Percentiles rank a stretch among this genome's conserved stretches.
These are phyloP conservation scores for Hylyphantes graminicola DNA, from an alignment of 1,140 invertebrate species.

Conservation along the genomic window DNA sequence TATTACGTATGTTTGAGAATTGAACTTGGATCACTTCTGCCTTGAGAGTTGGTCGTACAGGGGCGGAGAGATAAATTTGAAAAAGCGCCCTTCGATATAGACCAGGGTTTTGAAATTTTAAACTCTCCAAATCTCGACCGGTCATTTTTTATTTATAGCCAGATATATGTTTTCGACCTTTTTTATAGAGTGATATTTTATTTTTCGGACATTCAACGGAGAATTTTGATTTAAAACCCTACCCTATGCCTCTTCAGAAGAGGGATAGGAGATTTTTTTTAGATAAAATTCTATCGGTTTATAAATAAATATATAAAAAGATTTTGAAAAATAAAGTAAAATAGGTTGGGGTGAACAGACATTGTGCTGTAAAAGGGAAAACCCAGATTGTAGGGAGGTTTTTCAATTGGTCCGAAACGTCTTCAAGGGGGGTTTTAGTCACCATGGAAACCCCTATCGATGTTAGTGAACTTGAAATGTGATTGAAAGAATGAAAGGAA, in stretches of 20 bases:
- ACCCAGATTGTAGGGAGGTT: not conserved
- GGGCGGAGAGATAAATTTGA: constrained; percentile 49
- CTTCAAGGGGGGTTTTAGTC: constrained; percentile 22
- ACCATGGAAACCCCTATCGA: constrained; percentile 28
- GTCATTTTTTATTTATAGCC: constrained; percentile 59
- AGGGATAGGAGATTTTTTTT: not conserved
- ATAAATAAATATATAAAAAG: constrained; percentile 37
- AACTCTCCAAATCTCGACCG: constrained; percentile 58
- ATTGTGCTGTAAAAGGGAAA: constrained; percentile 3
- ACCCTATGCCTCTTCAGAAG: constrained; percentile 3
- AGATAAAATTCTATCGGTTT: constrained; percentile 31
- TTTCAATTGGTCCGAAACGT: constrained; percentile 54
- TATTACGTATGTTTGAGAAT: too few relatives aligned
- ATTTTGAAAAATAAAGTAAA: not conserved
- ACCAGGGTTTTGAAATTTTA: constrained; percentile 57
- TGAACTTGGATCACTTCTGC: not conserved
- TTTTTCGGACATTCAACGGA: constrained; percentile 18
- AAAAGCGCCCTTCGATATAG: constrained; percentile 6
- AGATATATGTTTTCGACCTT: constrained; percentile 23
- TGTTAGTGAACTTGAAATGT: constrained; percentile 54
- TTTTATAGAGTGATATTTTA: constrained; percentile 9
- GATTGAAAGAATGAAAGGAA: constrained; percentile 42
- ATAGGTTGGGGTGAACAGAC: not conserved
- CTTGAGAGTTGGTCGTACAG: not conserved
- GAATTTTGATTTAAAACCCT: constrained; percentile 59